Evolutionary conservation across 2,797 vertebrate genomes (phyloP).

Genomic region (Sebastes minor): DNA sequence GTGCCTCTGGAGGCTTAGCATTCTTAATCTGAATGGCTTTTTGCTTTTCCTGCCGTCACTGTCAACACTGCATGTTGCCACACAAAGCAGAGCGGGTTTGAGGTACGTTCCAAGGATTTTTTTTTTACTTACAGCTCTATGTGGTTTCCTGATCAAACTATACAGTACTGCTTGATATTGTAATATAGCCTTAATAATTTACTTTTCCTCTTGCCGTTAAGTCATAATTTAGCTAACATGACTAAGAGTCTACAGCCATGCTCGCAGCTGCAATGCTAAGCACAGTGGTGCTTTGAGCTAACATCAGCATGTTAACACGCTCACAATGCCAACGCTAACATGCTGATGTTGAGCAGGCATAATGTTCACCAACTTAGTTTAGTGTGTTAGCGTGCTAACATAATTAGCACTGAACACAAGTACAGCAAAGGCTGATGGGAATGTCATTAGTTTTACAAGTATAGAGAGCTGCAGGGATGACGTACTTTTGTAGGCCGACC

Average conservation of each 20-base stretch:
- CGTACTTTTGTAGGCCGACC: no score
- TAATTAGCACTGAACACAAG: not conserved
- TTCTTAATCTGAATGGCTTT: conserved; percentile 65
- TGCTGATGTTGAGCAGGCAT: not conserved
- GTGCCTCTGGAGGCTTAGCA: conserved; percentile 56
- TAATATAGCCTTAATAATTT: not conserved
- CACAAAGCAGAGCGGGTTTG: conserved; percentile 36
- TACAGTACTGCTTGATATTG: not conserved
- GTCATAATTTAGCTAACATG: not conserved
- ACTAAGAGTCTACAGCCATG: not conserved
- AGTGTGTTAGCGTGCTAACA: not conserved
- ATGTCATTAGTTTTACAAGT: not conserved
- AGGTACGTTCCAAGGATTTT: not conserved
- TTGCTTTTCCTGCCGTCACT: conserved; percentile 48
- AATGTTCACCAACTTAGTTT: not conserved
- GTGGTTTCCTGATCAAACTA: not conserved
- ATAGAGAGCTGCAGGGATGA: no score
- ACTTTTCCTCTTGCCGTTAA: conserved; percentile 7
- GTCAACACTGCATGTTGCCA: conserved; percentile 31
- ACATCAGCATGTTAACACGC: not conserved
- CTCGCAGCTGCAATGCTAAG: not conserved
- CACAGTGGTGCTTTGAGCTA: not conserved
- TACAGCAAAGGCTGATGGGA: not conserved
- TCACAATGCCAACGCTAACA: not conserved
- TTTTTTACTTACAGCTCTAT: not conserved